A percentile compares a stretch with the other conserved stretches of the same genome.
Evolutionary conservation across 2,113 vertebrate species (phyloP).

Genomic region (Trematomus loennbergii): DNA sequence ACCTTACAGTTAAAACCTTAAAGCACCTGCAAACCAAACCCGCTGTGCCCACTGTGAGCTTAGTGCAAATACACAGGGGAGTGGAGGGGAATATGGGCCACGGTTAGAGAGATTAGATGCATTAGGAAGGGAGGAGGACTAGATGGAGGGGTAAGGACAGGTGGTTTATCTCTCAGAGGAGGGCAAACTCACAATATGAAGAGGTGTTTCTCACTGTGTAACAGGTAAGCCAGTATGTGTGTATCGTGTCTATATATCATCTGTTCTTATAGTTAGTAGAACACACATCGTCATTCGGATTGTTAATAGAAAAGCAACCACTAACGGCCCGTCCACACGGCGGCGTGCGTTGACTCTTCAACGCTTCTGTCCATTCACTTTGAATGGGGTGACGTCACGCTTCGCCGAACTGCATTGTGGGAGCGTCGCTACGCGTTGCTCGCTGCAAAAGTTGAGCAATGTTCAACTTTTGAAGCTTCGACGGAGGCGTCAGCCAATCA

Average conservation of each 20-base stretch:
- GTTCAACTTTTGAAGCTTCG: no score
- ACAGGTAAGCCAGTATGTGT: conserved; percentile 3
- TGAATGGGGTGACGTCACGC: no score
- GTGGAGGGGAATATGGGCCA: conserved; percentile 16
- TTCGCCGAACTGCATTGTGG: no score
- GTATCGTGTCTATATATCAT: background rate
- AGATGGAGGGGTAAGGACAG: conserved; percentile 17
- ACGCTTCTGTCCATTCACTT: no score
- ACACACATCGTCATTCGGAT: background rate
- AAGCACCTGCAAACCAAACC: conserved; percentile 54
- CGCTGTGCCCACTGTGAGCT: conserved; percentile 33
- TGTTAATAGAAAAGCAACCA: background rate
- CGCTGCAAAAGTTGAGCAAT: no score
- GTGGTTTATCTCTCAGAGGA: background rate
- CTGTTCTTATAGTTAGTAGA: background rate
- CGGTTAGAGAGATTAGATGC: conserved; percentile 60
- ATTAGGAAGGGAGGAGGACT: conserved; percentile 26
- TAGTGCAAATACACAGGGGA: conserved; percentile 29
- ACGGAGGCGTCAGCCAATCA: no score
- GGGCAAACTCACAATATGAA: background rate
- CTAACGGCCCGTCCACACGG: no score
- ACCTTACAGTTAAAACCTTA: conserved; percentile 14
- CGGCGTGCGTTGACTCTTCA: no score
- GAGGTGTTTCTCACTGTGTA: conserved; percentile 11
- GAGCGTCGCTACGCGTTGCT: no score